phyloP scores from a whole-genome alignment of 2,797 vertebrate genomes.

The Argya squamiceps region DNA sequence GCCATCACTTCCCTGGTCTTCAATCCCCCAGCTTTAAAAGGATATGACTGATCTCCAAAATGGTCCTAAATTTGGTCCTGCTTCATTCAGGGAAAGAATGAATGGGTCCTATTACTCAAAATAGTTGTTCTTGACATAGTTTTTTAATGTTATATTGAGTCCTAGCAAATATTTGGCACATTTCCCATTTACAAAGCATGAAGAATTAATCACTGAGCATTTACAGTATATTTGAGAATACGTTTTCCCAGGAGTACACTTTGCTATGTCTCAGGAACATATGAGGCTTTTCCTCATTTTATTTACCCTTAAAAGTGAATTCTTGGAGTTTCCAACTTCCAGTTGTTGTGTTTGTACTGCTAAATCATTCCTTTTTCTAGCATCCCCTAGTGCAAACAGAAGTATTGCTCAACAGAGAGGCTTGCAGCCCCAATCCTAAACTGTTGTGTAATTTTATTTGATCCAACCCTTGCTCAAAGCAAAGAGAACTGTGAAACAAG shows the following conservation, averaged over 20 bases:
- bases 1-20: neutral
- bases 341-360: neutral
- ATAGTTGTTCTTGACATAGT: neutral
- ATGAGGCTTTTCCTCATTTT: neutral
- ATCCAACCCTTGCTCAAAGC: neutral
- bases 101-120: neutral
- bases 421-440: neutral
- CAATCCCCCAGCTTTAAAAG: neutral
- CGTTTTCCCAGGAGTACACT: neutral
- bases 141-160: neutral
- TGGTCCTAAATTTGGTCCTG: neutral
- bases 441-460: neutral
- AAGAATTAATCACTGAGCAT: neutral
- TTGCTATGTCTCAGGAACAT: neutral
- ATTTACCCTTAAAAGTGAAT: neutral
- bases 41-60: neutral
- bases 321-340: neutral
- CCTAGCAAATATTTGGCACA: neutral
- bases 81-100: neutral
- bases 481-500: neutral
- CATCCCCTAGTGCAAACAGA: neutral
- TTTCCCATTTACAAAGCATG: neutral
- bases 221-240: neutral
- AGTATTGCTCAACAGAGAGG: neutral
- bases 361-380: neutral